Evolutionary conservation across 2,113 vertebrate genomes (phyloP).

Genomic region (Rattus norvegicus): GRCr8 NC_086035.1:20929501-20930000

Average conservation of each 20-base stretch:
- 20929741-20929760: slow-evolving; percentile 23
- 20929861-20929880: background rate
- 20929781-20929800: background rate
- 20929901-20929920: background rate
- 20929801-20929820: background rate
- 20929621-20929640: background rate
- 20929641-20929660: background rate
- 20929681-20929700: background rate
- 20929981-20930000: background rate
- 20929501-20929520: background rate
- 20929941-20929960: background rate
- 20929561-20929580: background rate
- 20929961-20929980: accelerated
- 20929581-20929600: background rate
- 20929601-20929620: background rate
- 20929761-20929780: background rate
- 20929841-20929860: background rate
- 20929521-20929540: background rate
- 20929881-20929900: background rate
- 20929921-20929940: background rate
- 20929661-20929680: background rate
- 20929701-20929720: background rate
- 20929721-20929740: background rate
- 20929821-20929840: accelerated
- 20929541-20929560: background rate